Percentiles rank a stretch among this genome's conserved stretches.
phyloP scores from a whole-genome alignment of 2,797 vertebrate genomes.

The Lepus townsendii region DNA sequence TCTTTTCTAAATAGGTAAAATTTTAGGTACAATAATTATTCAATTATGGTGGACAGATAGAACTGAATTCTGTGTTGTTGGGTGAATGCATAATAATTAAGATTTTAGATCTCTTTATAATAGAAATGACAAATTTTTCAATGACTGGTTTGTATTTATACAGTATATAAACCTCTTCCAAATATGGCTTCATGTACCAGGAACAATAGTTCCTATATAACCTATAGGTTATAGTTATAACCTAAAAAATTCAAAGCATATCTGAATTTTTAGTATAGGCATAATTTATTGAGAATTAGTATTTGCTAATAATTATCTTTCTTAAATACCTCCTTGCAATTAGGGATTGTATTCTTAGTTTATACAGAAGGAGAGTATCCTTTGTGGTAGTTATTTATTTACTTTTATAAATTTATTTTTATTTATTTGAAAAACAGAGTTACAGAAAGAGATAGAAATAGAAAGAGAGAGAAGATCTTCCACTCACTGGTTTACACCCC shows the following conservation, averaged over 20 bases:
- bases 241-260: neutral
- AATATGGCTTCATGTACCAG: neutral
- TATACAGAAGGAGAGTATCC: neutral
- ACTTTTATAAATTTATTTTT: too few relatives aligned
- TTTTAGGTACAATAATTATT: slow-evolving; percentile 80
- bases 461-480: too few relatives aligned
- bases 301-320: slow-evolving; percentile 1
- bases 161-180: neutral
- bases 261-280: neutral
- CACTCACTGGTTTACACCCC: too few relatives aligned
- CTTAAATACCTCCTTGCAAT: neutral
- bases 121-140: neutral
- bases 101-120: slow-evolving; percentile 43
- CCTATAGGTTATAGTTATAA: too few relatives aligned
- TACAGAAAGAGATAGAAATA: too few relatives aligned
- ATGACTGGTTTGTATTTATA: slow-evolving; percentile 3
- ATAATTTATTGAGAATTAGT: slow-evolving; percentile 31
- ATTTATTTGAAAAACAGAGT: too few relatives aligned
- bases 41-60: slow-evolving; percentile 83
- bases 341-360: neutral
- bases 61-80: slow-evolving; percentile 85
- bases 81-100: slow-evolving; percentile 76
- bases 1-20: slow-evolving; percentile 87
- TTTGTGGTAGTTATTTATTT: too few relatives aligned
- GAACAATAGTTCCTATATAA: neutral